phyloP scores from a whole-genome alignment of 2,113 vertebrate genomes.

The Anthoscopus minutus region DNA sequence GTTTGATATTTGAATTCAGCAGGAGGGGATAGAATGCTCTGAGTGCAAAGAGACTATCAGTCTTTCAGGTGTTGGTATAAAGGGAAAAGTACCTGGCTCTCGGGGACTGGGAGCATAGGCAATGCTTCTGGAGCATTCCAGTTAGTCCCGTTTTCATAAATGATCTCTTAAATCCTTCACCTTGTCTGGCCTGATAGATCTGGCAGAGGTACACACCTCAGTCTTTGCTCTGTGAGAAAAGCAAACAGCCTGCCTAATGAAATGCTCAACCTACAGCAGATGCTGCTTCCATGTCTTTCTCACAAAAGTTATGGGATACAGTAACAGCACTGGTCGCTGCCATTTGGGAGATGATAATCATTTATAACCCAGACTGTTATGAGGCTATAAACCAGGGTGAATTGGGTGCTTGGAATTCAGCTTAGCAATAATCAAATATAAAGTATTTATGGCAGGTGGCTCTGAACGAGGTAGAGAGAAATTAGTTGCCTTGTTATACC shows the following conservation, averaged over 20 bases:
- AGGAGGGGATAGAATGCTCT: neutral
- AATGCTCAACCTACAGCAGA: neutral
- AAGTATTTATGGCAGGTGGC: neutral
- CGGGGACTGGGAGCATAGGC: neutral
- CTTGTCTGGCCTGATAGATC: neutral
- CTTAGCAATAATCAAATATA: slow-evolving; percentile 6
- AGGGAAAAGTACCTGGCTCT: neutral
- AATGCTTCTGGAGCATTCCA: neutral
- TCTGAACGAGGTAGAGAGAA: neutral
- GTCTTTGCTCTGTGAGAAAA: neutral
- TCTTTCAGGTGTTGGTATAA: neutral
- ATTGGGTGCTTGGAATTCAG: neutral
- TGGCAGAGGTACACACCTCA: neutral
- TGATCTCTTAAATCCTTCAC: neutral
- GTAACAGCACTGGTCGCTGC: neutral
- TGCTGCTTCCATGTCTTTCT: neutral
- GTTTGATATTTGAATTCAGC: neutral
- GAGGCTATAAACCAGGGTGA: slow-evolving; percentile 12
- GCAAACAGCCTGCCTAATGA: neutral
- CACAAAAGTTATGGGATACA: neutral
- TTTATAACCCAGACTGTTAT: slow-evolving; percentile 24
- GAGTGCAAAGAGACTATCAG: fast-evolving
- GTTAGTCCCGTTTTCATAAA: neutral
- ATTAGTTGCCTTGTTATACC: neutral
- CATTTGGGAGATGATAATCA: slow-evolving; percentile 11